These are phyloP conservation scores for Gymnogyps californianus DNA, from an alignment of 2,113 vertebrate genomes.

Conservation along the genomic window DNA sequence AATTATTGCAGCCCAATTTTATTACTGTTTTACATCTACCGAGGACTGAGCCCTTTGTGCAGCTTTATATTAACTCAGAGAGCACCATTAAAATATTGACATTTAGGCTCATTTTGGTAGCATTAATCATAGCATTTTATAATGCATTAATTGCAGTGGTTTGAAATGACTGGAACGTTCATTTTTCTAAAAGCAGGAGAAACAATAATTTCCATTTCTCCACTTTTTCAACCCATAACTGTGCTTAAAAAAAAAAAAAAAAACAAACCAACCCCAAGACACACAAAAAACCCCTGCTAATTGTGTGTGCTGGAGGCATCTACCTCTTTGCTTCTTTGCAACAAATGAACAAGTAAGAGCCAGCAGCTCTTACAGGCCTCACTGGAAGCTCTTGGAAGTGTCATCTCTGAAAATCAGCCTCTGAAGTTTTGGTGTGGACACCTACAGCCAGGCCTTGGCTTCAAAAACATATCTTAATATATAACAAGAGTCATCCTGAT, in stretches of 20 bases:
- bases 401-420: neutral
- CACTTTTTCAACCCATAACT: neutral
- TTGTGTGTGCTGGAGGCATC: neutral
- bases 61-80: neutral
- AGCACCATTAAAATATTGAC: slow-evolving; percentile 14
- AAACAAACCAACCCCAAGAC: neutral
- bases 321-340: neutral
- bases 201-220: neutral
- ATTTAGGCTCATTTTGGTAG: neutral
- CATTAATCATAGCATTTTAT: slow-evolving; percentile 8
- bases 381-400: neutral
- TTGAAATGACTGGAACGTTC: neutral
- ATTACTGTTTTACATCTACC: neutral
- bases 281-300: fast-evolving
- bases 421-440: neutral
- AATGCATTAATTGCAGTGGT: neutral
- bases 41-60: neutral
- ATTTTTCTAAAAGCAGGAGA: neutral
- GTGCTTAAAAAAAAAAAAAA: neutral
- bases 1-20: slow-evolving; percentile 31
- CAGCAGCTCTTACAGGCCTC: neutral
- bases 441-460: neutral
- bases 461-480: neutral
- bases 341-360: neutral
- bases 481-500: neutral